phyloP scores from a whole-genome alignment of 2,888 invertebrate genomes.

The Oscheius myriophilus region DNA sequence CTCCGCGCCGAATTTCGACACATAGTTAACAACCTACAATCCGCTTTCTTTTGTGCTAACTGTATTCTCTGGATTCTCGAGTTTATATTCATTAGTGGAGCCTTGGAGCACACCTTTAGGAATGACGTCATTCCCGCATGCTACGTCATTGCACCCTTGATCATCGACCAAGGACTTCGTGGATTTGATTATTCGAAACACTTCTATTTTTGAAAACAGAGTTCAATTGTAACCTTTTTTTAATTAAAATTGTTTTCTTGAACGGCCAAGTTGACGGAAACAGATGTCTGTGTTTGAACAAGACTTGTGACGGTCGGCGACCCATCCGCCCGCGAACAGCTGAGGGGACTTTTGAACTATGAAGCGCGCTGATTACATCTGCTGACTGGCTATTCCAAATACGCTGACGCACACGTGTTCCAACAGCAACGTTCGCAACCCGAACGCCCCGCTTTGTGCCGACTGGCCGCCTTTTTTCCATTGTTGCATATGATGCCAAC shows the following conservation, averaged over 20 bases:
- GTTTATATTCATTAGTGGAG: no score
- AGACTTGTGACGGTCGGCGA: conserved; percentile 21
- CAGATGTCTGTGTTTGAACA: conserved; percentile 25
- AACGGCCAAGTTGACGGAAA: no score
- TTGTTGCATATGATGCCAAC: conserved; percentile 20
- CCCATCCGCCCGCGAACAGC: conserved; percentile 8
- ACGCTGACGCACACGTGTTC: background rate
- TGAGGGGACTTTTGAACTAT: conserved; percentile 7
- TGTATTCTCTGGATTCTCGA: no score
- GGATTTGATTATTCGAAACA: no score
- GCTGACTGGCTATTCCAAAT: background rate
- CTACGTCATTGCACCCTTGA: no score
- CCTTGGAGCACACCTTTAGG: no score
- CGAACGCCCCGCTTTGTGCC: conserved; percentile 17
- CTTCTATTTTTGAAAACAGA: no score
- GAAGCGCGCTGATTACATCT: conserved; percentile 17
- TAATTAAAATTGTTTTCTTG: no score
- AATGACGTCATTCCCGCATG: no score
- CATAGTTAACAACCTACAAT: conserved; percentile 18
- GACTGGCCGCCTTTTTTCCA: conserved; percentile 13
- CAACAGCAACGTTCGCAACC: background rate
- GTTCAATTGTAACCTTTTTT: no score
- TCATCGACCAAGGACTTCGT: no score
- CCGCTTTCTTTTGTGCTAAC: background rate
- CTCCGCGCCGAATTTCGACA: conserved; percentile 22